A percentile compares a stretch with the other conserved stretches of the same genome.
Conservation (phyloP, 2,797 vertebrate genomes). For the Caiman crocodilus region DNA sequence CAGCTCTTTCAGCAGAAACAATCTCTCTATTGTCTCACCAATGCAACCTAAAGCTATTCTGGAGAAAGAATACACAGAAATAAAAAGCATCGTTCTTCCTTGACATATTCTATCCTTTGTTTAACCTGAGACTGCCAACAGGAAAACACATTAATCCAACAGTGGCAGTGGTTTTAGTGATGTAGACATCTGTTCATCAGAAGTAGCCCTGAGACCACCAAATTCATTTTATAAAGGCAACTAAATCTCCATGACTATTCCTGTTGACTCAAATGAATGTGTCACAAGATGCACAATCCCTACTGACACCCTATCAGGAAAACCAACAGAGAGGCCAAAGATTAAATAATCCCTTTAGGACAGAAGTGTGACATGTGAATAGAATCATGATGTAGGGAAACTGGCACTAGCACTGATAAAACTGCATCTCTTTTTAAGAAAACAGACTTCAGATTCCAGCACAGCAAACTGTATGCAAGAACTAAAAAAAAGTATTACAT, state of each 20-base stretch:
- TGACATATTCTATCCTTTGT: background rate
- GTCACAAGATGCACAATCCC: constrained; percentile 49
- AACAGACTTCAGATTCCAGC: background rate
- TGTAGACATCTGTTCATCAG: constrained; percentile 50
- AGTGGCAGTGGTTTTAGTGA: constrained; percentile 57
- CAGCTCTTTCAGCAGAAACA: background rate
- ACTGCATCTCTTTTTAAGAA: background rate
- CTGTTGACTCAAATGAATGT: constrained; percentile 66
- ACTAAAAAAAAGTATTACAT: too few relatives aligned
- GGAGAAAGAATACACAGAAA: fast-evolving
- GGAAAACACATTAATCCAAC: constrained; percentile 1
- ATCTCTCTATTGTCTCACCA: fast-evolving
- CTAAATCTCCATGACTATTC: constrained; percentile 21
- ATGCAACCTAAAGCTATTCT: background rate
- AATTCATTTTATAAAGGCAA: constrained; percentile 43
- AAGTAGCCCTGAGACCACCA: constrained; percentile 60
- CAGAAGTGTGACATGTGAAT: background rate
- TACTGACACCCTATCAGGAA: constrained; percentile 29
- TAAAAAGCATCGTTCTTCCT: background rate
- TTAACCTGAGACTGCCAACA: constrained; percentile 16
- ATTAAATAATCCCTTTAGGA: constrained; percentile 40
- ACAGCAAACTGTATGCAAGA: background rate
- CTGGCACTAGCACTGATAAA: background rate
- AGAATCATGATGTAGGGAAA: background rate
- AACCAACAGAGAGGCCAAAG: constrained; percentile 56